Evolutionary conservation across 1,140 invertebrate species (phyloP).

Genomic region (Brachionus sp.): DNA sequence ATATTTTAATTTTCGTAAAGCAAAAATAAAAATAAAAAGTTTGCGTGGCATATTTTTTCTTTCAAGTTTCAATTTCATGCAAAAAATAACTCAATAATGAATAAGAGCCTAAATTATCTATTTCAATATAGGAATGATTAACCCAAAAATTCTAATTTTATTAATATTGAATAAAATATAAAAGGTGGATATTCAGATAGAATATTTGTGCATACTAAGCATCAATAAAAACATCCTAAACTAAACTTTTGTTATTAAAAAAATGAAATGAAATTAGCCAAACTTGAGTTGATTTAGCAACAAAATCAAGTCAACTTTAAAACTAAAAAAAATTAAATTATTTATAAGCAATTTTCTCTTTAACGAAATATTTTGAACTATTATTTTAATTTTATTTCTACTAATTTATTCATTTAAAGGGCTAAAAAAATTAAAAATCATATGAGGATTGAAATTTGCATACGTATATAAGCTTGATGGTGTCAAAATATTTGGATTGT

Average conservation of each 20-base stretch:
- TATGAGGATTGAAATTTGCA: no score
- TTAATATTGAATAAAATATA: not conserved
- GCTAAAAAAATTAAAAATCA: no score
- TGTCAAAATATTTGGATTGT: no score
- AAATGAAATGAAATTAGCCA: not conserved
- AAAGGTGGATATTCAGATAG: not conserved
- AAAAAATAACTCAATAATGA: not conserved
- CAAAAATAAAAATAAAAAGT: conserved; percentile 3
- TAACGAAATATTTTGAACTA: no score
- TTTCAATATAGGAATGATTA: not conserved
- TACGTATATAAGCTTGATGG: no score
- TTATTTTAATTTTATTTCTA: no score
- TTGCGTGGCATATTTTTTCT: conserved; percentile 1
- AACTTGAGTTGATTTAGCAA: not conserved
- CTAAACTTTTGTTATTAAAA: not conserved
- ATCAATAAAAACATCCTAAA: not conserved
- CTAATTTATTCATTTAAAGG: no score
- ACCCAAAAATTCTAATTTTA: not conserved
- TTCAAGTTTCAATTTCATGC: not conserved
- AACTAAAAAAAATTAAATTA: no score
- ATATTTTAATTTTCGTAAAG: not conserved
- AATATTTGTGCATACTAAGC: not conserved
- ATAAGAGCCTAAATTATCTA: not conserved
- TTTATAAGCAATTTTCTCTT: no score
- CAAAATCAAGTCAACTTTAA: not conserved